These are phyloP conservation scores for Chamaea fasciata DNA, from an alignment of 2,113 vertebrate genomes.

Conservation along the genomic window DNA sequence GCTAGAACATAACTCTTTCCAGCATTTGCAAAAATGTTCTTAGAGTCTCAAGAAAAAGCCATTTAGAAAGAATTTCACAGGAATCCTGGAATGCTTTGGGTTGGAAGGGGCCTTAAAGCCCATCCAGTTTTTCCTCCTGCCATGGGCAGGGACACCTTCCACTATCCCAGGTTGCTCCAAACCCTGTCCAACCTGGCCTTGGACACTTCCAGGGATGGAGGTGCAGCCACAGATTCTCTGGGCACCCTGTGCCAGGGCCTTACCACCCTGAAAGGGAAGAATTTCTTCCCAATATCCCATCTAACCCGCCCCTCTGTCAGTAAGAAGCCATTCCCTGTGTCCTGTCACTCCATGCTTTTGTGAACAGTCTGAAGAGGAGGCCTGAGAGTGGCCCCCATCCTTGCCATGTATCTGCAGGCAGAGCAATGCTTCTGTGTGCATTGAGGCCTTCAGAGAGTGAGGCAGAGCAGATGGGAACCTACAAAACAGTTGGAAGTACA, in stretches of 20 bases:
- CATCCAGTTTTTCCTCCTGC: fast-evolving
- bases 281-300: not conserved
- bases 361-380: not conserved
- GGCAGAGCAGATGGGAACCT: not conserved
- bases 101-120: not conserved
- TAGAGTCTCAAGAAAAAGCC: not conserved
- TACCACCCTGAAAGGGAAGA: not conserved
- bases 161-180: not conserved
- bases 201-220: not conserved
- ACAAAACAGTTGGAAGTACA: not conserved
- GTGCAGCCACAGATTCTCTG: not conserved
- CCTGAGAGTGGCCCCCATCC: too few relatives aligned
- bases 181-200: fast-evolving
- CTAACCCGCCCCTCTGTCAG: not conserved
- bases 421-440: fast-evolving
- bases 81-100: not conserved
- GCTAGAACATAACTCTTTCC: not conserved
- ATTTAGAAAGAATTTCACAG: not conserved
- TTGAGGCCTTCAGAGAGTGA: not conserved
- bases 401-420: not conserved
- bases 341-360: not conserved
- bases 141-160: not conserved
- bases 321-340: not conserved
- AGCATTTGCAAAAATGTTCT: not conserved
- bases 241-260: not conserved